phyloP scores from a whole-genome alignment of 30 jellyfish, hydroid and myxozoan genomes.

The Pelagia noctiluca region DNA sequence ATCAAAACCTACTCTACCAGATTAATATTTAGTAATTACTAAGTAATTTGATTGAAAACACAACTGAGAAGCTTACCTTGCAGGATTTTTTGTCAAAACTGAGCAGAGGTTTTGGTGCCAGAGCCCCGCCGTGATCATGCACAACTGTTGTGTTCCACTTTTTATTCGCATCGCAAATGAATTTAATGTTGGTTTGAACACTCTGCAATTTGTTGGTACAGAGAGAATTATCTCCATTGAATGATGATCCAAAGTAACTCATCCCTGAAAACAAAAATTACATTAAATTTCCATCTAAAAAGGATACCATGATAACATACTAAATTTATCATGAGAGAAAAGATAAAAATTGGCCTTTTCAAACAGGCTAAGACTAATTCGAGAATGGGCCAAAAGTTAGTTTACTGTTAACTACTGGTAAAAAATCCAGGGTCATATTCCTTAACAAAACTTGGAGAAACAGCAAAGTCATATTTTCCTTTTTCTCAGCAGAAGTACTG shows the following conservation, averaged over 20 bases:
- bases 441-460: too few species aligned
- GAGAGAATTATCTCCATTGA: slow-evolving; percentile 53
- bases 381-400: too few species aligned
- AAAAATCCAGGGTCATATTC: too few species aligned
- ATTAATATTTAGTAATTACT: too few species aligned
- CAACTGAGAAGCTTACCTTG: slow-evolving; percentile 45
- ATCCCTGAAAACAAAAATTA: slow-evolving; percentile 31
- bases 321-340: too few species aligned
- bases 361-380: too few species aligned
- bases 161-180: slow-evolving; percentile 55
- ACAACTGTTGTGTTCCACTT: slow-evolving; percentile 77
- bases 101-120: slow-evolving; percentile 73
- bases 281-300: background rate
- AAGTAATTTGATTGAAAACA: background rate
- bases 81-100: slow-evolving; percentile 51
- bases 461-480: too few species aligned
- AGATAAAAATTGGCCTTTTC: too few species aligned
- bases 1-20: background rate
- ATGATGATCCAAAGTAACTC: slow-evolving; percentile 43
- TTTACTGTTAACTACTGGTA: too few species aligned
- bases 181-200: slow-evolving; percentile 47
- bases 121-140: slow-evolving; percentile 75
- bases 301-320: too few species aligned
- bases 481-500: too few species aligned
- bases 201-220: slow-evolving; percentile 30